Evolutionary conservation across 1,140 invertebrate species (phyloP), one percentile per base, ranked within the genome.

Genomic region (Drepana arcuata): DNA sequence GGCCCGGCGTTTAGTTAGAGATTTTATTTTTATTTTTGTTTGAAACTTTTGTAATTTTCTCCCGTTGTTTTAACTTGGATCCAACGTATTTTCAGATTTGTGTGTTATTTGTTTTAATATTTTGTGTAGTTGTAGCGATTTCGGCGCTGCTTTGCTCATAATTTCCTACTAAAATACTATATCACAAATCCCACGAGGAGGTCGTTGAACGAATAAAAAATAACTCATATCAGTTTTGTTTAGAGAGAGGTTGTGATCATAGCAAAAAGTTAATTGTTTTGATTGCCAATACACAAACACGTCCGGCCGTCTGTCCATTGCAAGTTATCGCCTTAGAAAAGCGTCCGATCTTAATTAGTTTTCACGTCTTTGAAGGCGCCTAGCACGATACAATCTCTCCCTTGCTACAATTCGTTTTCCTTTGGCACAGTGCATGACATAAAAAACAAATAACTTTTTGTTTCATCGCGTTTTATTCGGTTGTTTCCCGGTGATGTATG

Each of bases 231-330:
- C 61, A 54, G 63, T 65, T 64, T 54, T 67, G 54, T 61, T 54
- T 63, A 62, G 60, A 70, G 66, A 68, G 64, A 55, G 41, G 57
- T n/a, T n/a, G n/a, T 47, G 60, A 54, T 57, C 56, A 53, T 41
- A 59, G 69, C 72, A 77, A 80, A 77, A 77, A 77, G 66, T 80
- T 78, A 81, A 74, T 82, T 82, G 78, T 82, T 82, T 81, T 75
- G 70, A 73, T 73, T 67, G 74, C 62, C 69, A 66, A 67, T 70
- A 75, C 63, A 78, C 57, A 75, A 71, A 73, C 57, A 68, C 50
- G 54, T 55, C 63, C 55, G 57, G 47, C 41, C 61, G 65, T 66
- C 65, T 50, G 70, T 73, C 69, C 53, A 56, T 42, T 41, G 48
- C 55, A 54, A 70, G 66, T 79, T 82, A 82, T 82, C 77, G 70